These are phyloP conservation scores for Leuctra nigra DNA, from an alignment of 2,888 invertebrate genomes.

Conservation along the genomic window DNA sequence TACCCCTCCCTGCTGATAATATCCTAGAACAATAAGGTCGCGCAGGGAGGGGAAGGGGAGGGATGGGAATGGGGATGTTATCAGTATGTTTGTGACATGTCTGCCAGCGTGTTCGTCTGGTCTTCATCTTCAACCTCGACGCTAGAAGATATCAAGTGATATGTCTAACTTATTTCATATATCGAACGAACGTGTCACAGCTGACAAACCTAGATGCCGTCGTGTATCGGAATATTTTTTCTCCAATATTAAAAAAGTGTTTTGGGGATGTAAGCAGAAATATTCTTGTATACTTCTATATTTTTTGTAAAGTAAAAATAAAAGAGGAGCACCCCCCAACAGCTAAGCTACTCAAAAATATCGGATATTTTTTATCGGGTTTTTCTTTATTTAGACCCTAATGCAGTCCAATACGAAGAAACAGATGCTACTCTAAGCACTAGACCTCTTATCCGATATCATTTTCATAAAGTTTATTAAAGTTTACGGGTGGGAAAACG, in stretches of 20 bases:
- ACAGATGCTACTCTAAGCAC: slow-evolving; percentile 4
- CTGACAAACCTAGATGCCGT: slow-evolving; percentile 4
- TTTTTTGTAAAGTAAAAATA: not conserved
- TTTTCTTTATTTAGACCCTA: slow-evolving; percentile 14
- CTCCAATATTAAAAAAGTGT: slow-evolving; percentile 10
- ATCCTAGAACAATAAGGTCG: no score
- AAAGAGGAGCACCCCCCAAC: not conserved
- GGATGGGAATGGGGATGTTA: no score
- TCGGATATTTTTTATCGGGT: slow-evolving; percentile 11
- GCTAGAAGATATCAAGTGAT: slow-evolving; percentile 4
- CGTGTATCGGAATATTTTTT: slow-evolving; percentile 10
- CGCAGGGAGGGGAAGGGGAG: no score
- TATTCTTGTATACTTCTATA: slow-evolving; percentile 7
- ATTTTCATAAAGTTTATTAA: no score
- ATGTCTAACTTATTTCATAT: slow-evolving; percentile 8
- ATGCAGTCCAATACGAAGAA: slow-evolving; percentile 9
- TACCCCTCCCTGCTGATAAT: no score
- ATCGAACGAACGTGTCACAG: slow-evolving; percentile 8
- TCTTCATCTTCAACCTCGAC: not conserved
- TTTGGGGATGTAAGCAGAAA: slow-evolving; percentile 11
- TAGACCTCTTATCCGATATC: no score
- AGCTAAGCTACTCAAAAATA: slow-evolving; percentile 14
- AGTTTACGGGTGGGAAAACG: no score
- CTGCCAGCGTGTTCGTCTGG: not conserved
- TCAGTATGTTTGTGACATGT: no score